These are phyloP conservation scores for Ianthella basta DNA, from an alignment of 37 sponge, comb jelly and placozoan genomes.

Conservation along the genomic window DNA sequence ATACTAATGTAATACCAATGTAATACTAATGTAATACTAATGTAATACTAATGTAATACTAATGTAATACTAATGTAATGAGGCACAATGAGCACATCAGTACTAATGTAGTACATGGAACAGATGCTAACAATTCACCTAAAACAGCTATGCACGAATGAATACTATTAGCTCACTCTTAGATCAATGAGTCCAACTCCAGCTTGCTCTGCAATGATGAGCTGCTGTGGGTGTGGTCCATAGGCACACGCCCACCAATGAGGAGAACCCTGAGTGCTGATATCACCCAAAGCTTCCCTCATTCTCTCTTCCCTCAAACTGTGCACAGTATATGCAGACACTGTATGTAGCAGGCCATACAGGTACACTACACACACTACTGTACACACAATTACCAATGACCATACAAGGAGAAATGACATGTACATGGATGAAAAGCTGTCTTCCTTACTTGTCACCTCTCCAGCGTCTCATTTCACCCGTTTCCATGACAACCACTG, in stretches of 20 bases:
- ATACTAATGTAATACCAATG: too few relatives aligned
- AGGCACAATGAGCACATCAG: too few relatives aligned
- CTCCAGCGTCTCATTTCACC: neutral
- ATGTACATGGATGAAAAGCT: too few relatives aligned
- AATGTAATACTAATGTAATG: too few relatives aligned
- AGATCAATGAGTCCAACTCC: neutral
- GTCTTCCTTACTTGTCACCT: neutral
- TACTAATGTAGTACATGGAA: too few relatives aligned
- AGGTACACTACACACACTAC: neutral
- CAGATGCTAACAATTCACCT: too few relatives aligned
- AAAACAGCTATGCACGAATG: neutral
- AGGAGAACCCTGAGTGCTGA: neutral
- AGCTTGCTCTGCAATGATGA: slow-evolving; percentile 20
- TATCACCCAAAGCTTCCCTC: neutral
- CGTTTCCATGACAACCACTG: slow-evolving; percentile 20
- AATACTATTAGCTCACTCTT: neutral
- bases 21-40: too few relatives aligned
- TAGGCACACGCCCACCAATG: slow-evolving; percentile 30
- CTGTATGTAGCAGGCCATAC: too few relatives aligned
- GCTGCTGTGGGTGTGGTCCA: slow-evolving; percentile 15
- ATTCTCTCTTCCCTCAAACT: too few relatives aligned
- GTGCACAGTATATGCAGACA: too few relatives aligned
- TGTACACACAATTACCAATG: neutral
- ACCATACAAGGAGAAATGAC: neutral
- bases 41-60: too few relatives aligned